Conservation (phyloP, 2,888 invertebrate species). For the Chymomyza procnemis region DNA sequence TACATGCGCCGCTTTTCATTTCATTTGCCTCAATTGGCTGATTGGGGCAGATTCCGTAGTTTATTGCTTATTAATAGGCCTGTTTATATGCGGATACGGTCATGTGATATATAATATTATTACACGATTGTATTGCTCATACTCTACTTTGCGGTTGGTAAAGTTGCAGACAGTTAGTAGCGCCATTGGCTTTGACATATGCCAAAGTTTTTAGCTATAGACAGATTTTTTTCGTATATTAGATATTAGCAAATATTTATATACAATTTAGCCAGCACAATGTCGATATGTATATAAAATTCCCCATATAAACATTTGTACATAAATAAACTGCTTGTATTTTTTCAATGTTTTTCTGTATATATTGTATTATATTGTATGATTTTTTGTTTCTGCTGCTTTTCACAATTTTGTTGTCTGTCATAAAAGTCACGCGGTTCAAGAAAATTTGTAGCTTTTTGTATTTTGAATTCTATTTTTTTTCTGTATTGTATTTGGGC, state of each 20-base stretch:
- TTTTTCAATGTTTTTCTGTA: constrained; percentile 13
- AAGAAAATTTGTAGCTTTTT: constrained; percentile 17
- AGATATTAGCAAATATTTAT: constrained; percentile 10
- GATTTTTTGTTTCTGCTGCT: constrained; percentile 8
- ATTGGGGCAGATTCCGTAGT: not conserved
- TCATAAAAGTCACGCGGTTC: constrained; percentile 47
- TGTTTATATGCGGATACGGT: constrained; percentile 8
- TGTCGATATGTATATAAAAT: not conserved
- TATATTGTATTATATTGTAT: constrained; percentile 4
- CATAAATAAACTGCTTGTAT: constrained; percentile 37
- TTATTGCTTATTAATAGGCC: constrained; percentile 32
- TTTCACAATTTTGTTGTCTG: constrained; percentile 24
- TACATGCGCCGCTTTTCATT: constrained; percentile 16
- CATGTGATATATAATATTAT: not conserved
- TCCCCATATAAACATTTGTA: constrained; percentile 3
- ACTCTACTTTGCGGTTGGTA: too few species aligned
- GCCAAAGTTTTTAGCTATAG: constrained; percentile 11
- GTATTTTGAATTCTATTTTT: not conserved
- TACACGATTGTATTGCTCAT: too few species aligned
- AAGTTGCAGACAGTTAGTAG: too few species aligned
- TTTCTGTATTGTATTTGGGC: not conserved
- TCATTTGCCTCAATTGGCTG: constrained; percentile 35
- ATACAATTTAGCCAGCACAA: not conserved
- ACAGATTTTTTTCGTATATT: constrained; percentile 25
- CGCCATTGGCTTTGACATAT: too few species aligned